Conservation (phyloP, 2,888 invertebrate species). For the Macroteleia sp. region DNA sequence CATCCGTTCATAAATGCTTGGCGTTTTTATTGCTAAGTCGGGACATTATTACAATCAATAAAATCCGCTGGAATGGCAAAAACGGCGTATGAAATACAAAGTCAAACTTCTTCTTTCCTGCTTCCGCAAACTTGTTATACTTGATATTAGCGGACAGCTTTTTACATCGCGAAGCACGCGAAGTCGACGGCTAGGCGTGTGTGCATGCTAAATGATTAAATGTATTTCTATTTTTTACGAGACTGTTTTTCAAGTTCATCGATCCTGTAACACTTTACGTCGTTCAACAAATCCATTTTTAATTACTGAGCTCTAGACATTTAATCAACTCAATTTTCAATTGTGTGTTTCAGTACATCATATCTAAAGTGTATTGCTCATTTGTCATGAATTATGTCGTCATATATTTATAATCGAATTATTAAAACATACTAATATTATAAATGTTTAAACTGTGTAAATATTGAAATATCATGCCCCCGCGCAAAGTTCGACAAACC, state of each 20-base stretch:
- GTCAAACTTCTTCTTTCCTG: constrained; percentile 4
- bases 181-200: constrained; percentile 6
- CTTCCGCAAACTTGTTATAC: constrained; percentile 29
- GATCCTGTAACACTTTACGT: constrained; percentile 1
- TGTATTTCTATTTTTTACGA: constrained; percentile 11
- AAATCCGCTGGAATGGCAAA: constrained; percentile 18
- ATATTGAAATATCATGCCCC: constrained; percentile 69
- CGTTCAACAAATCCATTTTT: constrained; percentile 2
- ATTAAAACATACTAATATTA: too few relatives aligned
- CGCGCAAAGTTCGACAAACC: not conserved
- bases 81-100: constrained; percentile 14
- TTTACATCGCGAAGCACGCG: constrained; percentile 12
- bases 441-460: constrained; percentile 74
- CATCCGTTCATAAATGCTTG: not conserved
- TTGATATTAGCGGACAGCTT: not conserved
- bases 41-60: constrained; percentile 44
- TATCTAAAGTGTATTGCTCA: too few relatives aligned
- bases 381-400: too few relatives aligned
- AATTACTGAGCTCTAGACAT: too few relatives aligned
- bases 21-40: constrained; percentile 20
- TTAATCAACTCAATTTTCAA: too few relatives aligned
- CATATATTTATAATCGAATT: too few relatives aligned
- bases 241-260: constrained; percentile 20
- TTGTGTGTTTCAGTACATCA: too few relatives aligned
- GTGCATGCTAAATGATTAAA: constrained; percentile 25